Base-by-base conservation (phyloP, 2,797 vertebrate species). In the Pagetopsis macropterus region DNA sequence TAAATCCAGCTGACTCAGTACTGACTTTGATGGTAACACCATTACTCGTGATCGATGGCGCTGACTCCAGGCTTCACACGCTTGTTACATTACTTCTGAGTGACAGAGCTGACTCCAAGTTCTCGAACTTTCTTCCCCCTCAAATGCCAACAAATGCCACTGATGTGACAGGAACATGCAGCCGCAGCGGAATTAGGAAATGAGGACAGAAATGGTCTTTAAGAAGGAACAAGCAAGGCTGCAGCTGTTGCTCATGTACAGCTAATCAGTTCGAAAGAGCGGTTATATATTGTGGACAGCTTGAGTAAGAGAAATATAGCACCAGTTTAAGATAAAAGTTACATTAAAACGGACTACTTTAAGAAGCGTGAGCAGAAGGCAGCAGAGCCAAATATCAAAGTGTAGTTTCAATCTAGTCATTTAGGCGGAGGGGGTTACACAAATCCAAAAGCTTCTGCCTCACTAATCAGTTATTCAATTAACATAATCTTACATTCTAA, bases 151-250 rank as follows among this genome's bases (percentile, higher is more conserved):
- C 17, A 23, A 70, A 74, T 44, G 57, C 64, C 23, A 15, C 5
- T 21, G 31, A 62, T 48, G 67, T 70, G 76, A 87, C 78, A 62
- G 68, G 62, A 75, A 67, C 70, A 52, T 45, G 79, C 66, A 41
- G 46, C 23, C 3, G 46, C 55, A 40, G 59, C 14, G 21, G 57
- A 75, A 72, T 67, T 17, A 65, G 51, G 17, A 46, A 67, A 54
- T 10, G 27, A 44, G 5, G 33, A 59, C 58, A 51, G 31, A 75
- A 59, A 61, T 41, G 49, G 61, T 58, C 62, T 75, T 74, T 77
- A 50, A 52, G 37, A 50, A 48, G 1, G 66, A 84, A 70, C 61
- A 48, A 43, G 14, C 0, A 3, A 49, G 23, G 33, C 64, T 0
- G 54, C 37, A 40, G 14, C 65, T 45, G 48, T 15, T n/a, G 56